Base-by-base conservation (phyloP, 2,113 vertebrate species). In the Gavialis gangeticus region DNA sequence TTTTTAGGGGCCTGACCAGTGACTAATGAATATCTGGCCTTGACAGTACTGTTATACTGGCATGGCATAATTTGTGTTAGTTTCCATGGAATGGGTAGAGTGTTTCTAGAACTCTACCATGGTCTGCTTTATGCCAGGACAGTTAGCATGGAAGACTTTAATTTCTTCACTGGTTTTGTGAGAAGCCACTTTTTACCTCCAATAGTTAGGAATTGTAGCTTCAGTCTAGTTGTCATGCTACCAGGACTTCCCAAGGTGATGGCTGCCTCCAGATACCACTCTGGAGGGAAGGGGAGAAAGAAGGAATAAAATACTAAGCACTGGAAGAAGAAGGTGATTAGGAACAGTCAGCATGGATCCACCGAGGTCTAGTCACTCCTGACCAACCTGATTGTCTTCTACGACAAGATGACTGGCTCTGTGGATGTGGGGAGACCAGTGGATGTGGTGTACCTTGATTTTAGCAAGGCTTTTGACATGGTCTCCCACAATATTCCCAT, bases 101-200 rank as follows among this genome's bases (percentile, higher is more conserved):
- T 22, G 27, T 82, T 56, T 28, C 13, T 46, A 56, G n/a, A 82
- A 34, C 63, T 82, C 19, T 54, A 13, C 12, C 17, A 19, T 56
- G 17, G 7, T 34, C 76, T 13, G 5, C 17, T 0, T 0, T 54
- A 21, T 60, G 4, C 82, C 92, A 59, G 75, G 13, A 2, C 27
- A 81, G 46, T 12, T 55, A 64, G 34, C 16, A 34, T 4, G 60
- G 60, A 62, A 62, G 21, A 62, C 22, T 62, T 62, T 10, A 11
- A 18, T 60, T 56, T 90, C 81, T 96, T 3, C 22, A 82, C 8
- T 22, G 10, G 25, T 21, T 25, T 77, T 75, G 37, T 0, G 10
- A 46, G 60, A 62, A 62, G 21, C 10, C 22, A 10, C 21, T 62
- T 24, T 25, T 62, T 25, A 62, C 10, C 12, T 12, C 24, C 22